Conservation (phyloP, 1,140 invertebrate genomes). For the Oedothorax gibbosus region DNA sequence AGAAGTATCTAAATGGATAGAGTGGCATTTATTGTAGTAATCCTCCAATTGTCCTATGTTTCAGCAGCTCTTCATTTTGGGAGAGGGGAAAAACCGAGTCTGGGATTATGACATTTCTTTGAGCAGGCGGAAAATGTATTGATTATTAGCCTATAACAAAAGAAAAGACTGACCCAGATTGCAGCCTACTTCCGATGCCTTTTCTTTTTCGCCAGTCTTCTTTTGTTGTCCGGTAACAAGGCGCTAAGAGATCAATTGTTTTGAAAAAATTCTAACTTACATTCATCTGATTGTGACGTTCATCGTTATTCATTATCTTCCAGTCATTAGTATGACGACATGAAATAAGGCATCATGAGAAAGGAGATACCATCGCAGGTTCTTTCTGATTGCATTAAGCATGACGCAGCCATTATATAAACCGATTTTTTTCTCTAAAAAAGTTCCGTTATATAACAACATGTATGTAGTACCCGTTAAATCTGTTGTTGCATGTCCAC, state of each 20-base stretch:
- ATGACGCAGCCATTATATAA: too few relatives aligned
- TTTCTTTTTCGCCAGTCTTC: constrained; percentile 32
- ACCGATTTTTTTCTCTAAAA: too few relatives aligned
- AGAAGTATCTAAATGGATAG: constrained; percentile 40
- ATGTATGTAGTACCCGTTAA: too few relatives aligned
- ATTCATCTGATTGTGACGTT: too few relatives aligned
- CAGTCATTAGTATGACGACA: too few relatives aligned
- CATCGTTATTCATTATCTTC: too few relatives aligned
- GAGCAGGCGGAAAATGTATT: constrained; percentile 43
- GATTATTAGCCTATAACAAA: constrained; percentile 56
- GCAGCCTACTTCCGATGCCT: constrained; percentile 27
- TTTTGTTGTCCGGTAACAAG: constrained; percentile 42
- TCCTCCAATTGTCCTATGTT: constrained; percentile 47
- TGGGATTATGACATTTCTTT: constrained; percentile 52
- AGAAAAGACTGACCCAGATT: constrained; percentile 51
- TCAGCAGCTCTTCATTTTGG: constrained; percentile 28
- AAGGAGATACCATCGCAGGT: too few relatives aligned
- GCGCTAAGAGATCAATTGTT: not conserved
- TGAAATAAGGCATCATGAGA: too few relatives aligned
- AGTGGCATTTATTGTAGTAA: constrained; percentile 56
- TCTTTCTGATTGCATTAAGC: too few relatives aligned
- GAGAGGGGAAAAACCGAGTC: constrained; percentile 25
- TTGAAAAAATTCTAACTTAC: too few relatives aligned
- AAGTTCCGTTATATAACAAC: too few relatives aligned
- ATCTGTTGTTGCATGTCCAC: too few relatives aligned